A percentile compares a stretch with the other conserved stretches of the same genome.
Evolutionary conservation across 1,140 invertebrate genomes (phyloP).

Genomic region (Sitobion miscanthi): DNA sequence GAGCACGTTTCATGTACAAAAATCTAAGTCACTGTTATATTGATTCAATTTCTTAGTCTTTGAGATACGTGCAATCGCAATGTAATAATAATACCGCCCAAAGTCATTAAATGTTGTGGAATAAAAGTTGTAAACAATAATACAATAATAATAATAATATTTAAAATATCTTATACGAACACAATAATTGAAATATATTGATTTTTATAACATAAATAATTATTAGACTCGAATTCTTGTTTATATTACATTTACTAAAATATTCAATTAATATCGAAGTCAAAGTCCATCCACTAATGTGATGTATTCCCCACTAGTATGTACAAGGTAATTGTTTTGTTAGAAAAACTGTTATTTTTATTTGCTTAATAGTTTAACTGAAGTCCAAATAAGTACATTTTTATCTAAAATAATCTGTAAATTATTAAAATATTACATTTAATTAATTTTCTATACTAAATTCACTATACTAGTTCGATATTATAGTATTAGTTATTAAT

Average conservation of each 20-base stretch:
- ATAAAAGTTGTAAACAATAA: background rate
- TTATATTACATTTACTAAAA: background rate
- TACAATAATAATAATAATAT: background rate
- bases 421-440: background rate
- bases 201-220: background rate
- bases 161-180: background rate
- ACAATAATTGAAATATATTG: background rate
- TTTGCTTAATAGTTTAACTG: background rate
- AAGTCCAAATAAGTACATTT: background rate
- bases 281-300: background rate
- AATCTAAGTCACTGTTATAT: conserved; percentile 15
- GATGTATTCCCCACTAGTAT: background rate
- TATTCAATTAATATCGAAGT: background rate
- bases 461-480: background rate
- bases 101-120: background rate
- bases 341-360: background rate
- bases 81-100: background rate
- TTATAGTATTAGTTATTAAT: background rate
- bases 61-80: background rate
- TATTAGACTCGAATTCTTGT: background rate
- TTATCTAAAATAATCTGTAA: background rate
- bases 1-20: conserved; percentile 30
- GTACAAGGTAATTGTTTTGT: background rate
- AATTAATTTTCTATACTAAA: background rate
- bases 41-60: conserved; percentile 14